phyloP scores from a whole-genome alignment of 2,113 vertebrate species.

The Ochotona princeps region DNA sequence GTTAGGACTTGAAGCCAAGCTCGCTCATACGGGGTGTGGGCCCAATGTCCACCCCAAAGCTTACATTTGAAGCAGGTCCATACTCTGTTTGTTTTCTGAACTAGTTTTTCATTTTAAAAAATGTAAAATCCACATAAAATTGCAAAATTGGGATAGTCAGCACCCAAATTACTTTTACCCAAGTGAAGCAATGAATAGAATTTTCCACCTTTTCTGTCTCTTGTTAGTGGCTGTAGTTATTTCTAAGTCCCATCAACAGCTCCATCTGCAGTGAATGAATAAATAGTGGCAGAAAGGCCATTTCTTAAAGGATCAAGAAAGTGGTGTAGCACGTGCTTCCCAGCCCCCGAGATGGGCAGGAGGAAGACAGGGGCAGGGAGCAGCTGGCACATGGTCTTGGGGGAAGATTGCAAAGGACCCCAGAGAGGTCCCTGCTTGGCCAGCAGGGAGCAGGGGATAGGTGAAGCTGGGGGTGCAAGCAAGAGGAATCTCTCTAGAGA shows the following conservation, averaged over 20 bases:
- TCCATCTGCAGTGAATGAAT: background rate
- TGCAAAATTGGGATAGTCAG: background rate
- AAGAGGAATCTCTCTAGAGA: background rate
- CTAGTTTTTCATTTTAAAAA: constrained; percentile 48
- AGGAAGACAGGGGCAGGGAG: background rate
- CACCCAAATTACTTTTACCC: background rate
- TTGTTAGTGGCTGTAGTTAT: background rate
- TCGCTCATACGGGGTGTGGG: too few species aligned
- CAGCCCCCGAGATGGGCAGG: background rate
- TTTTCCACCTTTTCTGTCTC: background rate
- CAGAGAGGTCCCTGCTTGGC: background rate
- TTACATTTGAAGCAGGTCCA: background rate
- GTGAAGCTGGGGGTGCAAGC: background rate
- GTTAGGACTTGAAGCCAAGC: too few species aligned
- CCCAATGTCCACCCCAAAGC: background rate
- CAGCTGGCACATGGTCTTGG: background rate
- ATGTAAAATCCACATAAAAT: background rate
- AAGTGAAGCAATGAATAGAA: too few species aligned
- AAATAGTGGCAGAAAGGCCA: background rate
- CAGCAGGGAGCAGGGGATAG: background rate
- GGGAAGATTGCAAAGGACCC: background rate
- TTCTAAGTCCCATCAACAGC: background rate
- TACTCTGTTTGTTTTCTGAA: background rate
- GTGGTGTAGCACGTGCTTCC: background rate
- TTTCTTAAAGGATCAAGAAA: background rate